These are phyloP conservation scores for Himalopsyche anomala DNA, from an alignment of 2,888 invertebrate genomes.

Conservation along the genomic window DNA sequence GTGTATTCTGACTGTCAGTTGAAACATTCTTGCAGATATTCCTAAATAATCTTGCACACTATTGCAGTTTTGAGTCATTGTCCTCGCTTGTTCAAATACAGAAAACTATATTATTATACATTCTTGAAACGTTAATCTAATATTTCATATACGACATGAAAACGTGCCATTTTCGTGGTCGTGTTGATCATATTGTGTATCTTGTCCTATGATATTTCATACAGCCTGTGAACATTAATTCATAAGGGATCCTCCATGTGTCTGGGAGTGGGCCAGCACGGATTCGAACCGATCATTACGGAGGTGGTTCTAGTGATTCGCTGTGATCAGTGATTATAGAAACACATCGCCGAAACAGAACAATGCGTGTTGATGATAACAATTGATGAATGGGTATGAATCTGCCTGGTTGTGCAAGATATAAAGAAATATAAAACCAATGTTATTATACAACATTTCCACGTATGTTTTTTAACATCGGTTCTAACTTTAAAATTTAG, in stretches of 20 bases:
- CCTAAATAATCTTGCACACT: too few relatives aligned
- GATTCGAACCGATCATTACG: constrained; percentile 58
- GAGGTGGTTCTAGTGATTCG: constrained; percentile 56
- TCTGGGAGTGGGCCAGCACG: constrained; percentile 55
- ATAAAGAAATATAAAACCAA: neutral
- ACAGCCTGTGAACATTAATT: constrained; percentile 1
- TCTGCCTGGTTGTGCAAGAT: neutral
- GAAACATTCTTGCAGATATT: too few relatives aligned
- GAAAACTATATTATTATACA: too few relatives aligned
- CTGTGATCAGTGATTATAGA: constrained; percentile 56
- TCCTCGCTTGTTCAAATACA: too few relatives aligned
- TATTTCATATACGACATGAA: neutral
- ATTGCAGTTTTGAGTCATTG: too few relatives aligned
- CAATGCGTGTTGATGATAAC: constrained; percentile 20
- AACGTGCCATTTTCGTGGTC: neutral
- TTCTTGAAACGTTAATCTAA: neutral
- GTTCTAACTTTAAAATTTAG: too few relatives aligned
- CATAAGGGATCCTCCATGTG: neutral
- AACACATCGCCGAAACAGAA: constrained; percentile 58
- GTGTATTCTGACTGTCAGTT: too few relatives aligned
- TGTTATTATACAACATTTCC: too few relatives aligned
- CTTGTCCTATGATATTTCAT: neutral
- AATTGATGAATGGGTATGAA: neutral
- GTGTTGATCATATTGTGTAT: neutral
- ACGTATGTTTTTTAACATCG: too few relatives aligned